These are phyloP conservation scores for Byasa hedistus DNA, from an alignment of 2,888 invertebrate species.

Conservation along the genomic window DNA sequence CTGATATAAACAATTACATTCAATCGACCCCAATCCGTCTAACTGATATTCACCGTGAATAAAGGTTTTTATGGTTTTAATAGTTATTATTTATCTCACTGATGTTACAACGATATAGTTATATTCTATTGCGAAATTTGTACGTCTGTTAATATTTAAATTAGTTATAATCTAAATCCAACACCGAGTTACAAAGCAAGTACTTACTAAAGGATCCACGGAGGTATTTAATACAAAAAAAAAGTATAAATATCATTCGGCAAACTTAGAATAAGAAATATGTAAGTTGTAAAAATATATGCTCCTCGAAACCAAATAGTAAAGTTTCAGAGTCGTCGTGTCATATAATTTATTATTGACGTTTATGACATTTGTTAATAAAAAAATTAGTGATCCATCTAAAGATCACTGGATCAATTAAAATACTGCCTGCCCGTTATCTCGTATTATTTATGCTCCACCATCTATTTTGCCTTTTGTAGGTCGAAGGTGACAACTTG, in stretches of 20 bases:
- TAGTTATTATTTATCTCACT: constrained; percentile 50
- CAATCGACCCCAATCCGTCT: constrained; percentile 38
- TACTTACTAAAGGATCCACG: no score
- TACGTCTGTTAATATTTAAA: not conserved
- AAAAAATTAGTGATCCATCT: not conserved
- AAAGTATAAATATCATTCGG: no score
- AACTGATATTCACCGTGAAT: constrained; percentile 57
- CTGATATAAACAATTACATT: constrained; percentile 59
- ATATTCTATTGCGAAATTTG: constrained; percentile 23
- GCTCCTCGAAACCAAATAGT: no score
- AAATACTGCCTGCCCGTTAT: constrained; percentile 7
- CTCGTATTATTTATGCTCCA: not conserved
- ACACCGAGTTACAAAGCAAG: no score
- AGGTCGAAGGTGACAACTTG: constrained; percentile 11
- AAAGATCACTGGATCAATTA: constrained; percentile 23
- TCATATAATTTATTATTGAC: not conserved
- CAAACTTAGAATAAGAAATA: no score
- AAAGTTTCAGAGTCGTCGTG: no score
- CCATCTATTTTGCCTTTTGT: constrained; percentile 2
- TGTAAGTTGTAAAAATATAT: no score
- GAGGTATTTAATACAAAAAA: no score
- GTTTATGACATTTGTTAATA: constrained; percentile 1
- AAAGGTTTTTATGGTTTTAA: constrained; percentile 46
- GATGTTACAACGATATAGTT: constrained; percentile 38
- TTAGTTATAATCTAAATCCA: not conserved